Evolutionary conservation across 2,797 vertebrate genomes (phyloP).

Genomic region (Phrynocephalus vlangalii): DNA sequence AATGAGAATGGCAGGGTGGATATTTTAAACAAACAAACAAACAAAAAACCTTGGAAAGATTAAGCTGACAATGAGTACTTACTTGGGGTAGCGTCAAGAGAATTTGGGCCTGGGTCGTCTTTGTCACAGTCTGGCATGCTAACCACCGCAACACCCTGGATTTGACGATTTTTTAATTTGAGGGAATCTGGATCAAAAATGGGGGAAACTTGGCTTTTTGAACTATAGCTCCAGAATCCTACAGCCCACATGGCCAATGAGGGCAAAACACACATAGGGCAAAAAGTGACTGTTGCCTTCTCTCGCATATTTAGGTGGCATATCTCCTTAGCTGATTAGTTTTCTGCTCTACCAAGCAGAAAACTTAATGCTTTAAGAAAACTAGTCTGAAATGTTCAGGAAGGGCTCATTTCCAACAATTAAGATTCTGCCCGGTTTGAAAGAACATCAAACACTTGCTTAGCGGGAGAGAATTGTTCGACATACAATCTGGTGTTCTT

Average conservation of each 20-base stretch:
- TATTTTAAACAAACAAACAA: too few species aligned
- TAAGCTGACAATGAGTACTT: not conserved
- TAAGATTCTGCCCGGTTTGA: not conserved
- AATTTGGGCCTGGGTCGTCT: not conserved
- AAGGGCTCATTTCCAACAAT: not conserved
- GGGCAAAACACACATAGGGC: not conserved
- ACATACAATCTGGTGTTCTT: not conserved
- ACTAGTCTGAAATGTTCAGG: not conserved
- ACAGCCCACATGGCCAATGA: too few species aligned
- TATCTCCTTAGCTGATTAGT: not conserved
- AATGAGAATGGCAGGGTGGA: too few species aligned
- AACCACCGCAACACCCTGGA: not conserved
- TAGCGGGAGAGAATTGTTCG: not conserved
- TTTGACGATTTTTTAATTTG: not conserved
- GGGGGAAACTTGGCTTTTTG: not conserved
- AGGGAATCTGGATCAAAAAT: not conserved
- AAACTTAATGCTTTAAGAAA: constrained; percentile 7
- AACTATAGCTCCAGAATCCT: not conserved
- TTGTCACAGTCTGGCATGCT: too few species aligned
- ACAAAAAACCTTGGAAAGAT: not conserved
- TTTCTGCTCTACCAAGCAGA: constrained; percentile 25
- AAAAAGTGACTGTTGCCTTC: not conserved
- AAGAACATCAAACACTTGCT: not conserved
- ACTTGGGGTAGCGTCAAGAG: not conserved
- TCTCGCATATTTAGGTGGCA: not conserved